These are phyloP conservation scores for Virgularia gustaviana DNA, from an alignment of 92 coral and sea anemone species.

Conservation along the genomic window DNA sequence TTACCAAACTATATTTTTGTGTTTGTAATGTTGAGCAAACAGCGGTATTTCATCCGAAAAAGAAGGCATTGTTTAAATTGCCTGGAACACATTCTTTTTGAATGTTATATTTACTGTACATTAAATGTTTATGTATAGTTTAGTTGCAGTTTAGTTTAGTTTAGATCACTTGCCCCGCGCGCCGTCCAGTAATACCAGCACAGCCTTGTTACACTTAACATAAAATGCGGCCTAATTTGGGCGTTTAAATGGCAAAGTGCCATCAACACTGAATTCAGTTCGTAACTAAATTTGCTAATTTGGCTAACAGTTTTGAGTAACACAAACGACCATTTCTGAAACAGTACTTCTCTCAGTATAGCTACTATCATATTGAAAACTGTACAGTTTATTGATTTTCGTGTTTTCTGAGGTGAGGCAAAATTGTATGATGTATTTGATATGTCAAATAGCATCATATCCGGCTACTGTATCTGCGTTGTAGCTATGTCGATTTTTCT, in stretches of 20 bases:
- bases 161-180: background rate
- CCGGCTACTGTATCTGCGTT: no score
- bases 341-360: no score
- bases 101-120: constrained; percentile 38
- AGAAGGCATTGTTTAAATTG: background rate
- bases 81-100: constrained; percentile 21
- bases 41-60: constrained; percentile 1
- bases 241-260: no score
- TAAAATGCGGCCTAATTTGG: no score
- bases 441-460: no score
- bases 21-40: background rate
- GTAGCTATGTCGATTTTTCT: no score
- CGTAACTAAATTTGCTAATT: background rate
- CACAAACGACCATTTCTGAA: background rate
- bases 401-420: no score
- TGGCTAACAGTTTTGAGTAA: background rate
- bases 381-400: no score
- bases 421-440: no score
- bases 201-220: background rate
- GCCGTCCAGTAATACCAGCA: constrained; percentile 12
- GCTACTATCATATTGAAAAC: no score
- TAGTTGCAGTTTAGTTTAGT: background rate
- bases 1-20: background rate
- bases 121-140: constrained; percentile 33
- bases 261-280: background rate